Base-by-base conservation (phyloP, 2,888 invertebrate species). In the Neoscelio sp. region DNA sequence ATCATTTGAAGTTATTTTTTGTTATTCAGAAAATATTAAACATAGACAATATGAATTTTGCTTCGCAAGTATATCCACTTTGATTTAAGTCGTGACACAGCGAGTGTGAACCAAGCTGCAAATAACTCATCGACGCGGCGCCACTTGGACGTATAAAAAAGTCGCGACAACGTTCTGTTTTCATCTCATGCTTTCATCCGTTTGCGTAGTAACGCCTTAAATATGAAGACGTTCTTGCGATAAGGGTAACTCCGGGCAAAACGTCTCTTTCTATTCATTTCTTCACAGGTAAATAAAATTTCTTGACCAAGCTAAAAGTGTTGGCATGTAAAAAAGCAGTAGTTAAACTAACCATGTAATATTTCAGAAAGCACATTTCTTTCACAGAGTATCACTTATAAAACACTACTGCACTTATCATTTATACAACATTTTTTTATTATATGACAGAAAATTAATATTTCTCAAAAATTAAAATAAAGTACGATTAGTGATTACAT, bases 201-300 rank as follows among this genome's bases (percentile, higher is more conserved):
- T 56, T 23, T 40, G 15, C 42, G 12, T 28, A 30, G 18, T 30
- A 13, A 60, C 44, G 44, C 17, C 60, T 60, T 60, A 33, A 60
- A 60, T 60, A 44, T 33, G 30, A 60, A 44, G 30, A 33, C 33
- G 18, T 60, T 44, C 44, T 12, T 17, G 13, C 30, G 44, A 42
- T 20, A 44, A 44, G 44, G 20, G 42, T 44, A 60, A 44, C 26
- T 56, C 40, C 1, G 10, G 33, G 30, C 12, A 6, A 28, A 44
- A 44, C 17, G 2, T 60, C 20, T 60, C 18, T 15, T 10, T 44
- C n/a, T 10, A 20, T 60, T 44, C 33, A 44, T 15, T 60, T 46
- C 18, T 30, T 60, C 44, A 46, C 12, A 44, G 10, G 44, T 44
- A 60, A 44, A 46, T 60, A 60, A 18, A 60, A 56, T 56, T 56